phyloP scores from a whole-genome alignment of 2,888 invertebrate species.

The Odontomyia ornata region DNA sequence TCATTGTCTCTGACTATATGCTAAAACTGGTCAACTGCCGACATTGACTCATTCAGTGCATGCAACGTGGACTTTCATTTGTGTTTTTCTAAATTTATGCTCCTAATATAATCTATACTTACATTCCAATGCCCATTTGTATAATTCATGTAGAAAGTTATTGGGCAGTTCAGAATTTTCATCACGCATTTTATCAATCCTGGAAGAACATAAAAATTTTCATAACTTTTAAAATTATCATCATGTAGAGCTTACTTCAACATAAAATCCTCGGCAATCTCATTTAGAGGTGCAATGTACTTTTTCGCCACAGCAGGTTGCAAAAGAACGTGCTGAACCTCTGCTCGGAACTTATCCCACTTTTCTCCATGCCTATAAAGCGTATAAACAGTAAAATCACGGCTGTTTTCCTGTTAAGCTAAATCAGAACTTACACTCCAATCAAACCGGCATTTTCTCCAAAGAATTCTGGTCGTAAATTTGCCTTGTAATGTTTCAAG shows the following conservation, averaged over 20 bases:
- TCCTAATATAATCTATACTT: too few relatives aligned
- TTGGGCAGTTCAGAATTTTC: constrained; percentile 76
- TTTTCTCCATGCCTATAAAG: constrained; percentile 79
- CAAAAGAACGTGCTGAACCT: constrained; percentile 84
- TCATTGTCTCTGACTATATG: too few relatives aligned
- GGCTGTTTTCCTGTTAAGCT: background rate
- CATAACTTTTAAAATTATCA: background rate
- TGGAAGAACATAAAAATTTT: constrained; percentile 59
- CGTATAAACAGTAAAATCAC: too few relatives aligned
- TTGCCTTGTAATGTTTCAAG: constrained; percentile 75
- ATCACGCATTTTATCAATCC: constrained; percentile 72
- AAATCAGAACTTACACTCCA: constrained; percentile 72
- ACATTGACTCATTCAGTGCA: too few relatives aligned
- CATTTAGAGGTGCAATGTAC: constrained; percentile 77
- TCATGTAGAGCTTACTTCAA: constrained; percentile 66
- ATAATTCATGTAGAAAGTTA: constrained; percentile 87
- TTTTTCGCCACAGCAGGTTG: constrained; percentile 81
- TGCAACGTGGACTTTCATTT: too few relatives aligned
- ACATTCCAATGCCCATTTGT: constrained; percentile 95
- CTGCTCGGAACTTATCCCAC: constrained; percentile 85
- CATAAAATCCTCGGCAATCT: constrained; percentile 81
- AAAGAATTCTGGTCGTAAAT: constrained; percentile 74
- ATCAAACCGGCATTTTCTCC: constrained; percentile 77
- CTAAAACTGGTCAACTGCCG: too few relatives aligned
- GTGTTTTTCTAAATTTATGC: too few relatives aligned